These are phyloP conservation scores for Sycophaga agraensis DNA, from an alignment of 1,140 invertebrate species.

Conservation along the genomic window DNA sequence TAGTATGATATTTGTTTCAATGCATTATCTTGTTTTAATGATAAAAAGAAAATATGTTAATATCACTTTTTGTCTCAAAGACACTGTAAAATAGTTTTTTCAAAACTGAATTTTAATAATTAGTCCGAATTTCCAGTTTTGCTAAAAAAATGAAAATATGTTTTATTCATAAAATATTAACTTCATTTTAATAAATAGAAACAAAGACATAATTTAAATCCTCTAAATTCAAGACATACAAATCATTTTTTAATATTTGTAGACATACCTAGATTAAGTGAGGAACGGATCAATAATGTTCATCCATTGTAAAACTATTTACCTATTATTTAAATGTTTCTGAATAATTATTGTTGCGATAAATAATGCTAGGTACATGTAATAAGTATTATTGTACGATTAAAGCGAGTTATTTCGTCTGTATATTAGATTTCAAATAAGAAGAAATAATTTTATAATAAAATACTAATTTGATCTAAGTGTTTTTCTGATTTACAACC, in stretches of 20 bases:
- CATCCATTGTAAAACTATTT: slow-evolving; percentile 29
- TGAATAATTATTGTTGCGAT: slow-evolving; percentile 30
- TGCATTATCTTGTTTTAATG: slow-evolving; percentile 2
- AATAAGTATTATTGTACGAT: slow-evolving; percentile 30
- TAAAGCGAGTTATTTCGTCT: slow-evolving; percentile 29
- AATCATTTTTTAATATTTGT: slow-evolving; percentile 20
- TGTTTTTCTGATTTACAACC: slow-evolving; percentile 4
- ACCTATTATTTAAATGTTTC: slow-evolving; percentile 26
- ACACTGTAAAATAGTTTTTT: background rate
- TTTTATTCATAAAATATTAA: background rate
- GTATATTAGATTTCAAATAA: slow-evolving; percentile 31
- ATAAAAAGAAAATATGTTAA: slow-evolving; percentile 2
- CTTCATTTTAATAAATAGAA: too few relatives aligned
- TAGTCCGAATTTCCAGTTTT: slow-evolving; percentile 1
- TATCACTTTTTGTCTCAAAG: background rate
- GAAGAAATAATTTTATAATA: slow-evolving; percentile 31
- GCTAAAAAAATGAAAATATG: background rate
- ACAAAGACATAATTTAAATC: too few relatives aligned
- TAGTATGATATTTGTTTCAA: slow-evolving; percentile 16
- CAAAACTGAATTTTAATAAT: slow-evolving; percentile 2
- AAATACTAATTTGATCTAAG: slow-evolving; percentile 29
- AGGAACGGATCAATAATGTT: slow-evolving; percentile 26
- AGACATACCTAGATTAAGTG: slow-evolving; percentile 18
- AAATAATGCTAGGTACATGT: slow-evolving; percentile 27
- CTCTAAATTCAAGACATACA: too few relatives aligned